Base-by-base conservation (phyloP, 2,888 invertebrate genomes). In the Agrochola lota region DNA sequence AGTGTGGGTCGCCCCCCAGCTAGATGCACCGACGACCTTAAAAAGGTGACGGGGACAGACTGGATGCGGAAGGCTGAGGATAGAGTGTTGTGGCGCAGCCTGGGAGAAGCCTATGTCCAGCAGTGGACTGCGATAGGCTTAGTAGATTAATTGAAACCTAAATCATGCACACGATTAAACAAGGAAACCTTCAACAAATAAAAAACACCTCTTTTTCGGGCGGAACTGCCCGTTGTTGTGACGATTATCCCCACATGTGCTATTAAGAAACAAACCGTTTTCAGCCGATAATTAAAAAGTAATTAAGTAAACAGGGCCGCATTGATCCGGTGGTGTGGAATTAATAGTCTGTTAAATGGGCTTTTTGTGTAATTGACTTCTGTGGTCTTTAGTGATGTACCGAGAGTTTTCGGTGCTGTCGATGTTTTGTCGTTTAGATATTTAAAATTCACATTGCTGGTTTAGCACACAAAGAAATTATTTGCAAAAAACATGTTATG, bases 291-390 rank as follows among this genome's bases (percentile, higher is more conserved):
- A 87, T 87, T 85, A 85, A 84, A 87, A 85, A 78, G 84, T 77
- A 74, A 87, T 87, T 81, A 81, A 78, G 79, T 82, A 78, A 78
- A 87, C 76, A 84, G 74, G 64, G 64, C 17, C 66, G 35, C 78
- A 80, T 80, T 81, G 78, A 80, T 83, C 70, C 73, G 23, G 30
- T 57, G 59, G 75, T 74, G 86, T 81, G 72, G 81, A 84, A 84
- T 85, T 81, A 87, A 87, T 87, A 66, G 81, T 78, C 80, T 68
- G 59, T 78, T 81, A 74, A 69, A 77, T 71, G 52, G 77, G 84
- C 84, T 84, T 80, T 84, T 85, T 81, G 86, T 80, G 62, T 84
- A 77, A 87, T 84, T 84, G 80, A 75, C 78, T 84, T 71, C 71
- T 77, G 78, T 76, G 74, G 80, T 57, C 26, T n/a, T 35, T 85